A percentile compares a stretch with the other conserved stretches of the same genome.
Conservation (phyloP, 2,888 invertebrate species). For the Diplazon laetatorius region DNA sequence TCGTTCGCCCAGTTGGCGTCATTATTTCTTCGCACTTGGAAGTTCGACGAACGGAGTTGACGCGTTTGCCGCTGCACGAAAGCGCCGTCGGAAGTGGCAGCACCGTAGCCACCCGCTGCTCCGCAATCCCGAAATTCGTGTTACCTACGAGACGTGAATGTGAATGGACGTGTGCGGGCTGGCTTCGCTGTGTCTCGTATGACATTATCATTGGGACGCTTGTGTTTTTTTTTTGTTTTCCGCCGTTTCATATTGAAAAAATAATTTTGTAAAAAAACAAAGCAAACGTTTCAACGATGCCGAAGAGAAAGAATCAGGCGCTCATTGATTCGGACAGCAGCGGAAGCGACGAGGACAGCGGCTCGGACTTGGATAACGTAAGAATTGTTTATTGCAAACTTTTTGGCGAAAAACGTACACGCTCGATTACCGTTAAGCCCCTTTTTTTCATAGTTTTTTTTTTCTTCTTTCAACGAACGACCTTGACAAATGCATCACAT, state of each 20-base stretch:
- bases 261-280: too few relatives aligned
- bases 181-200: slow-evolving; percentile 53
- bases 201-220: slow-evolving; percentile 64
- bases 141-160: slow-evolving; percentile 20
- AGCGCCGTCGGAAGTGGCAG: slow-evolving; percentile 5
- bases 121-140: slow-evolving; percentile 3
- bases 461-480: not conserved
- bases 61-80: not conserved
- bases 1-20: not conserved
- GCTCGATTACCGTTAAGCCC: slow-evolving; percentile 1
- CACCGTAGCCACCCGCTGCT: slow-evolving; percentile 14
- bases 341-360: slow-evolving; percentile 87
- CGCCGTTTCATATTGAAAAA: slow-evolving; percentile 59
- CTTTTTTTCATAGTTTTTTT: slow-evolving; percentile 10
- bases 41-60: not conserved
- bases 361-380: slow-evolving; percentile 93
- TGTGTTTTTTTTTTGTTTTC: slow-evolving; percentile 44
- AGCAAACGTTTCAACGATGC: slow-evolving; percentile 86
- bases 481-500: not conserved
- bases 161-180: slow-evolving; percentile 34
- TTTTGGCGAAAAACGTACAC: slow-evolving; percentile 56
- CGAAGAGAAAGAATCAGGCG: slow-evolving; percentile 92
- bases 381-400: slow-evolving; percentile 80
- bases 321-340: slow-evolving; percentile 93
- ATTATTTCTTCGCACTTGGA: not conserved